These are phyloP conservation scores for Crocidura indochinensis DNA, from an alignment of 2,797 vertebrate genomes.

Conservation along the genomic window DNA sequence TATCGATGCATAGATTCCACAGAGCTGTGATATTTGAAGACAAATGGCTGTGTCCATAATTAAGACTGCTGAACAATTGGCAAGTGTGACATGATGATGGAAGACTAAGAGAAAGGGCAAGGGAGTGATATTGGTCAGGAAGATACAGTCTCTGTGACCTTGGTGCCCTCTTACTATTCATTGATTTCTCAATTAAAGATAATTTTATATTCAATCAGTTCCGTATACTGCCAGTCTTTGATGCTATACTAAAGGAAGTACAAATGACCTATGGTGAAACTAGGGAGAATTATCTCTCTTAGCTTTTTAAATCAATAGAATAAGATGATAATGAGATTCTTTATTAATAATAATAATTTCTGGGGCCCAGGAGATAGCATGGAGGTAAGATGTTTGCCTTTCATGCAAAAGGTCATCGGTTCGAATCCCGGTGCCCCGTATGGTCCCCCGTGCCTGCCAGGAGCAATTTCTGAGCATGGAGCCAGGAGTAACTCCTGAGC, in stretches of 20 bases:
- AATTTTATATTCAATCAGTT: slow-evolving; percentile 89
- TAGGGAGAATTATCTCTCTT: slow-evolving; percentile 79
- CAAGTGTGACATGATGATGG: slow-evolving; percentile 89
- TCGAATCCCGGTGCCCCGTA: too few relatives aligned
- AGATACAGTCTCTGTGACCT: slow-evolving; percentile 87
- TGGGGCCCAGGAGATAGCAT: too few relatives aligned
- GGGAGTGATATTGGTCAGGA: slow-evolving; percentile 85
- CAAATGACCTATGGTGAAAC: slow-evolving; percentile 79
- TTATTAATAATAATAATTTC: slow-evolving; percentile 37
- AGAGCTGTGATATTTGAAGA: slow-evolving; percentile 91
- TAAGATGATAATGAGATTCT: slow-evolving; percentile 75
- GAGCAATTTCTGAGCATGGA: too few relatives aligned
- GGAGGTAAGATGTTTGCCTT: too few relatives aligned
- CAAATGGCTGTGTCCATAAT: slow-evolving; percentile 90
- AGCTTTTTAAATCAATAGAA: slow-evolving; percentile 85
- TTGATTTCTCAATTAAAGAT: slow-evolving; percentile 90
- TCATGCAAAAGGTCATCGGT: too few relatives aligned
- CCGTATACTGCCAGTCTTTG: slow-evolving; percentile 87
- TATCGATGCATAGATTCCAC: slow-evolving; percentile 91
- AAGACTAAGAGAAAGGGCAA: slow-evolving; percentile 88
- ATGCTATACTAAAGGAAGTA: slow-evolving; percentile 79
- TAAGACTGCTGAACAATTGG: slow-evolving; percentile 88
- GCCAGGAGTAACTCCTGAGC: too few relatives aligned
- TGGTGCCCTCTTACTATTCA: slow-evolving; percentile 85
- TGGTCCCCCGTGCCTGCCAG: too few relatives aligned